phyloP scores from a whole-genome alignment of 2,113 vertebrate genomes.

The Columba livia region DNA sequence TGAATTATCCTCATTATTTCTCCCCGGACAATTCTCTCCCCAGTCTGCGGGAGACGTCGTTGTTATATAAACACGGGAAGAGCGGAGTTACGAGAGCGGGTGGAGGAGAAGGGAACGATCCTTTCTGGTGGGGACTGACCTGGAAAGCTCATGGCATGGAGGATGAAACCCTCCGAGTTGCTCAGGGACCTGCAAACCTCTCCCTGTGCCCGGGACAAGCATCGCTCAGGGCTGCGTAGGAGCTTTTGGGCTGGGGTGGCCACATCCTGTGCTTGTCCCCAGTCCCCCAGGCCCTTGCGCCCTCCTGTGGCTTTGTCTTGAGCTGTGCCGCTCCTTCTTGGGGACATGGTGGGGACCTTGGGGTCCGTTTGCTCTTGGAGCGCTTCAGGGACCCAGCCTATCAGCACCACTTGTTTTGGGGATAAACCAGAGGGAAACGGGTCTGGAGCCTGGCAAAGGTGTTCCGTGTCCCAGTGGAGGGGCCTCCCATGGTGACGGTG shows the following conservation, averaged over 20 bases:
- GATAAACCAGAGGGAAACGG: neutral
- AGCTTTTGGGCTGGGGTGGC: neutral
- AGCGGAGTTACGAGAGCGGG: conserved; percentile 17
- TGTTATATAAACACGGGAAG: conserved; percentile 65
- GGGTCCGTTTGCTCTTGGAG: accelerated
- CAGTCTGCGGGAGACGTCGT: neutral
- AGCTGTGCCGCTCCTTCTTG: accelerated
- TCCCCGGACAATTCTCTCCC: conserved; percentile 40
- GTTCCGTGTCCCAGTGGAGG: accelerated
- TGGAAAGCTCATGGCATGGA: conserved; percentile 45
- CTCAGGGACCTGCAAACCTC: neutral
- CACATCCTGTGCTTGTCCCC: neutral
- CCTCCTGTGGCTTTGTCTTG: neutral
- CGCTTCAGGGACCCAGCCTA: neutral
- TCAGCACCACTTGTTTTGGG: neutral
- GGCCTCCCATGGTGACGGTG: accelerated
- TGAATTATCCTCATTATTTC: conserved; percentile 71
- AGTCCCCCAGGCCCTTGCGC: too few species aligned
- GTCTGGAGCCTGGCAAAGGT: neutral
- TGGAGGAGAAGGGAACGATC: neutral
- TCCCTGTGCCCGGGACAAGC: accelerated
- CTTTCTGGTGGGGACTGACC: conserved; percentile 31
- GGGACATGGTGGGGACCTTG: accelerated
- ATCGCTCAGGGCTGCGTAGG: accelerated
- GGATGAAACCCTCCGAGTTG: neutral